These are phyloP conservation scores for Hoplodrina blanda DNA, from an alignment of 2,888 invertebrate species.

Conservation along the genomic window DNA sequence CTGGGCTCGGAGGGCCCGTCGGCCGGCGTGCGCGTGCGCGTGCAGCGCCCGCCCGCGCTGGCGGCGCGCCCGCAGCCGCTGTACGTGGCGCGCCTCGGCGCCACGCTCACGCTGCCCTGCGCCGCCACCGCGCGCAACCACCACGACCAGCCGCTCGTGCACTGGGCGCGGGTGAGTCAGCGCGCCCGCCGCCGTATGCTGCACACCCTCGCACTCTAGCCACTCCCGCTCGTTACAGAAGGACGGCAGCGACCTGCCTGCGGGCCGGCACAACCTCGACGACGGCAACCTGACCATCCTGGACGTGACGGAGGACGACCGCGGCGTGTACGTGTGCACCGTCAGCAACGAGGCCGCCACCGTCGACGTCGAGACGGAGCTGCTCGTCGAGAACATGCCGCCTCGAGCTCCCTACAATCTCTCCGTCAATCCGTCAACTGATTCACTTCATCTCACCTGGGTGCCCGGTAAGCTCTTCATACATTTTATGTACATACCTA, in stretches of 20 bases:
- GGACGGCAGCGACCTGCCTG: slow-evolving; percentile 93
- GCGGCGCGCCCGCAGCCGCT: slow-evolving; percentile 94
- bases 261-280: slow-evolving; percentile 92
- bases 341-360: slow-evolving; percentile 97
- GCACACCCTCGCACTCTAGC: not conserved
- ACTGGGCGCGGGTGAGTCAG: slow-evolving; percentile 73
- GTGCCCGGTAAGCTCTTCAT: slow-evolving; percentile 90
- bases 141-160: slow-evolving; percentile 63
- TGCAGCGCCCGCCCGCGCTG: slow-evolving; percentile 96
- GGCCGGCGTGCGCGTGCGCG: slow-evolving; percentile 95
- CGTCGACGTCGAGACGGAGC: slow-evolving; percentile 94
- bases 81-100: slow-evolving; percentile 95
- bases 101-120: slow-evolving; percentile 95
- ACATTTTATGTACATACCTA: not conserved
- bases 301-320: slow-evolving; percentile 95
- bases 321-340: slow-evolving; percentile 96
- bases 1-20: slow-evolving; percentile 96
- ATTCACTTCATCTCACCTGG: slow-evolving; percentile 95
- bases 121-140: slow-evolving; percentile 92
- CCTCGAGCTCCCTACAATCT: slow-evolving; percentile 98
- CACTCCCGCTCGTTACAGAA: slow-evolving; percentile 87
- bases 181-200: not conserved
- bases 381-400: slow-evolving; percentile 95
- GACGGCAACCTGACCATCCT: slow-evolving; percentile 96
- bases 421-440: slow-evolving; percentile 93